Evolutionary conservation across 2,113 vertebrate genomes (phyloP), one percentile per base, ranked within the genome.

Genomic region (Potamarius usumacintae): DNA sequence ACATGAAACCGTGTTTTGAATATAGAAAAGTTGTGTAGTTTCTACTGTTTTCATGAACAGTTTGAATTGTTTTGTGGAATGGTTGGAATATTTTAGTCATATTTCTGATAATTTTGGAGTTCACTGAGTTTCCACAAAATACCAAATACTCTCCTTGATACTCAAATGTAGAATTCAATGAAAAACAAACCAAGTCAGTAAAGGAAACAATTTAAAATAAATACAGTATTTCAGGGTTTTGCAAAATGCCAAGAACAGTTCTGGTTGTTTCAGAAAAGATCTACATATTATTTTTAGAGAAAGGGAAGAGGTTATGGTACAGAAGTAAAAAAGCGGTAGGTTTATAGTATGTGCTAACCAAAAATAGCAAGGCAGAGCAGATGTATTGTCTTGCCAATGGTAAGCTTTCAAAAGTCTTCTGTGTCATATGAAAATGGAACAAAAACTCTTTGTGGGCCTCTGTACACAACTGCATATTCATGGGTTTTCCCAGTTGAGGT

Each of bases 381-480:
- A 74, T 82, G 17, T 85, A 63, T 30, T 62, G 34, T 85, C 22
- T 65, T 78, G 53, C 30, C 22, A 85, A 2, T 60, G 22, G 55
- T 4, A 63, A 48, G 25, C 25, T 77, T 62, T 85, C 57, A 52
- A 83, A 71, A 50, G 20, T 77, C 84, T 85, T 63, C 34, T 86
- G 50, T 69, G 76, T 69, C 8, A 25, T 20, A 78, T 80, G n/a
- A 72, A 27, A 86, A 30, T 80, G 17, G 34, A 79, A 69, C 77
- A 82, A 82, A 81, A 82, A 60, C 65, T 50, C 63, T 72, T 57
- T 74, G 42, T 82, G n/a, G 65, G 79, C 67, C 79, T 72, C 34
- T 76, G 65, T 87, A 79, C 67, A 77, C 12, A 76, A 57, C 25
- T 87, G 86, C 86, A 76, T 87, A 58, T 57, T 83, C 86, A 87